Evolutionary conservation across 2,113 vertebrate species (phyloP).

Genomic region (Acanthochromis polyacanthus): DNA sequence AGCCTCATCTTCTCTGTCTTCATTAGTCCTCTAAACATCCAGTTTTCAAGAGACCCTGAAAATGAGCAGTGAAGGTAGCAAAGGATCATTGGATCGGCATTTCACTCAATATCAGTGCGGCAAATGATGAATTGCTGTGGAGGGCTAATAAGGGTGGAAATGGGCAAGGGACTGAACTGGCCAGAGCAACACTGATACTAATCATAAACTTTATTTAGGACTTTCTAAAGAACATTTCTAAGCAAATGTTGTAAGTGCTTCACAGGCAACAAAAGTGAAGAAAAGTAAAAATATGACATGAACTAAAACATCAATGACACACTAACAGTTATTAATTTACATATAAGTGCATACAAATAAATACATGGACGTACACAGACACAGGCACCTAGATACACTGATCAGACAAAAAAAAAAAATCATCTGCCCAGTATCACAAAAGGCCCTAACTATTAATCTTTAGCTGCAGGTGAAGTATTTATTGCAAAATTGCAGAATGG

Average conservation of each 20-base stretch:
- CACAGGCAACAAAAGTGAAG: background rate
- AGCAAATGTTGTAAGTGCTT: background rate
- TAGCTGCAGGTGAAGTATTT: too few species aligned
- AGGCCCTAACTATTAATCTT: too few species aligned
- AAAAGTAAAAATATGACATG: too few species aligned
- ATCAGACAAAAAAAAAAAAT: too few species aligned
- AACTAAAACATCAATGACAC: too few species aligned
- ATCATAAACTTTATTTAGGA: background rate
- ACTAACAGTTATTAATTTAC: too few species aligned
- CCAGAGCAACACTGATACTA: background rate
- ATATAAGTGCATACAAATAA: too few species aligned
- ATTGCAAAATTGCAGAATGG: too few species aligned
- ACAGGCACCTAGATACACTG: too few species aligned
- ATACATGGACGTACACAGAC: too few species aligned
- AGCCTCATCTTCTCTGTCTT: slow-evolving; percentile 27
- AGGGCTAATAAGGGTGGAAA: slow-evolving; percentile 17
- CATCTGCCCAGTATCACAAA: too few species aligned
- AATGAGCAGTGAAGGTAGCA: slow-evolving; percentile 71
- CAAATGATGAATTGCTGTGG: slow-evolving; percentile 70
- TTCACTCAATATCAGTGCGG: slow-evolving; percentile 69
- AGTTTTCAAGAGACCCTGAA: slow-evolving; percentile 67
- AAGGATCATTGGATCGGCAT: slow-evolving; percentile 73
- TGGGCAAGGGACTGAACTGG: background rate
- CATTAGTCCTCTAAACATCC: slow-evolving; percentile 53
- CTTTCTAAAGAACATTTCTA: background rate